Evolutionary conservation across 2,797 vertebrate genomes (phyloP).

Genomic region (Poliocrania exsul): DNA sequence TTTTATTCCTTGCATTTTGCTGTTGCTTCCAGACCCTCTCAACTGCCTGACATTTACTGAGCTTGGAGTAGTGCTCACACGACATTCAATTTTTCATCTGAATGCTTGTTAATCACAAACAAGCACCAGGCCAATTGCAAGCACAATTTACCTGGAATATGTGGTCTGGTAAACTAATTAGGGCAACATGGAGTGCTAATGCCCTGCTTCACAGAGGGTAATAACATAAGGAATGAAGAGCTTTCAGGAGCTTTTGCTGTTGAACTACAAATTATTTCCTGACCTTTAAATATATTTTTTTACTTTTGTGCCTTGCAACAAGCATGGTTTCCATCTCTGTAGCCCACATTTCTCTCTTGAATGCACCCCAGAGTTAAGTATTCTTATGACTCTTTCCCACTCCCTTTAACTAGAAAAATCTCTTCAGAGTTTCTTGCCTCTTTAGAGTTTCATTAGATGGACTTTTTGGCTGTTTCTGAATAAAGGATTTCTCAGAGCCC

Average conservation of each 20-base stretch:
- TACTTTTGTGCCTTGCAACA: neutral
- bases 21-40: neutral
- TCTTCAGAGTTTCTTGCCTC: neutral
- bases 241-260: conserved; percentile 29
- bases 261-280: conserved; percentile 44
- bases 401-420: conserved; percentile 1
- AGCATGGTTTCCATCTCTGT: neutral
- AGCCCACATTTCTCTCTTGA: neutral
- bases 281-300: conserved; percentile 30
- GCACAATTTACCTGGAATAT: conserved; percentile 14
- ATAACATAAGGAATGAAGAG: conserved; percentile 27
- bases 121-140: conserved; percentile 13
- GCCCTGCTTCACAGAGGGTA: conserved; percentile 24
- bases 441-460: neutral
- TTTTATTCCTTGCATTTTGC: neutral
- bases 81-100: conserved; percentile 42
- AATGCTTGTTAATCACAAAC: conserved; percentile 35
- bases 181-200: conserved; percentile 34
- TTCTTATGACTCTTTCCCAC: neutral
- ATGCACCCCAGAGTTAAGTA: neutral
- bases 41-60: conserved; percentile 8
- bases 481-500: conserved; percentile 16
- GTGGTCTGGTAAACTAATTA: conserved; percentile 59
- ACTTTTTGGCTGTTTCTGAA: neutral
- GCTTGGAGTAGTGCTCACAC: neutral